These are phyloP conservation scores for Platichthys flesus DNA, from an alignment of 2,113 vertebrate species.

Conservation along the genomic window DNA sequence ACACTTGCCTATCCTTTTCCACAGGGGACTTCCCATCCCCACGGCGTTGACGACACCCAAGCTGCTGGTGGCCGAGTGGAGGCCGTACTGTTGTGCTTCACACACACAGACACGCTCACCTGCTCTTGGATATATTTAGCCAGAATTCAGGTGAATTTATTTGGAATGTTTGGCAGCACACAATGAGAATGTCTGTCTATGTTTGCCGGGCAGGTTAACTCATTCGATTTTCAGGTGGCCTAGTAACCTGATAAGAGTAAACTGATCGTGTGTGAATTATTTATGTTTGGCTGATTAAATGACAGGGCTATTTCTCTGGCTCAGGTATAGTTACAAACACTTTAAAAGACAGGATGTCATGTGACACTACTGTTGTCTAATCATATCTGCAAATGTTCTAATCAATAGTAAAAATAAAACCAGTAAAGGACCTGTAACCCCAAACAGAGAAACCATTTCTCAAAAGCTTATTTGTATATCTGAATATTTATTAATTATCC, in stretches of 20 bases:
- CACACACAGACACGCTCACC: neutral
- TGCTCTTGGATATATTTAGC: neutral
- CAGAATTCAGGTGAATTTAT: neutral
- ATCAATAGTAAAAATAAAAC: neutral
- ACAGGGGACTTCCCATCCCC: constrained; percentile 69
- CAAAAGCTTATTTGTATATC: too few relatives aligned
- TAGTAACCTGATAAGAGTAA: constrained; percentile 50
- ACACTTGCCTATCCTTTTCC: constrained; percentile 77
- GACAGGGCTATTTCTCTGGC: constrained; percentile 9
- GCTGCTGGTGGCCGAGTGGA: neutral
- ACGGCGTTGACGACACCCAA: neutral
- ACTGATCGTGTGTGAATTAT: constrained; percentile 71
- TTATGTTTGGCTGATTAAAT: constrained; percentile 47
- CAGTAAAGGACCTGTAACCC: neutral
- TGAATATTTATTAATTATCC: too few relatives aligned
- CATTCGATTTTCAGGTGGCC: constrained; percentile 31
- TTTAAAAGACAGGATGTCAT: neutral
- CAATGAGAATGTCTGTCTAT: neutral
- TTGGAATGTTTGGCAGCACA: neutral
- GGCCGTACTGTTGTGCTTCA: neutral
- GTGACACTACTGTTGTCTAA: neutral
- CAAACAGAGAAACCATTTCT: too few relatives aligned
- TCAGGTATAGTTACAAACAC: neutral
- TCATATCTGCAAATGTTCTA: neutral
- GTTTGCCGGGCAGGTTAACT: neutral